A percentile compares a stretch with the other conserved stretches of the same genome.
phyloP scores from a whole-genome alignment of 2,113 vertebrate species.

The Sminthopsis crassicaudata region DNA sequence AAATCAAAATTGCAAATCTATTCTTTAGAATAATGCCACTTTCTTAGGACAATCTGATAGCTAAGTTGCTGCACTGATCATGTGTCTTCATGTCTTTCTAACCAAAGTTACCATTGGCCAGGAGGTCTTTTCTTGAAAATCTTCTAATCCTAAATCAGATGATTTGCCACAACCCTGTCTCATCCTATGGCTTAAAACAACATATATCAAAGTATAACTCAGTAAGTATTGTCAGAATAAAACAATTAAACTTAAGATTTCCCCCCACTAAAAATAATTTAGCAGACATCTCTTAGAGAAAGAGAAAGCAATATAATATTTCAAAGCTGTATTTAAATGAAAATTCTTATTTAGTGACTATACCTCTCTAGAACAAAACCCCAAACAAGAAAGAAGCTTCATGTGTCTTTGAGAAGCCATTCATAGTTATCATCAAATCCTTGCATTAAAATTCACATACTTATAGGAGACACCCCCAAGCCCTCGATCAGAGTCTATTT shows the following conservation, averaged over 20 bases:
- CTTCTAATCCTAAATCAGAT: slow-evolving; percentile 25
- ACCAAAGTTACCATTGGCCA: slow-evolving; percentile 37
- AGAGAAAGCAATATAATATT: slow-evolving; percentile 55
- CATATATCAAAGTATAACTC: slow-evolving; percentile 46
- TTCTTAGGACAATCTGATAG: slow-evolving; percentile 51
- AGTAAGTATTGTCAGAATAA: slow-evolving; percentile 29
- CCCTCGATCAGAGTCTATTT: neutral
- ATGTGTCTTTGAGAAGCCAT: neutral
- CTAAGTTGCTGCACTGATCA: slow-evolving; percentile 44
- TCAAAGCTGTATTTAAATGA: slow-evolving; percentile 71
- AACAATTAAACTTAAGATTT: slow-evolving; percentile 60
- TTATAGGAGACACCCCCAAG: neutral
- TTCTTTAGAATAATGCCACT: slow-evolving; percentile 75
- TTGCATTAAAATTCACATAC: neutral
- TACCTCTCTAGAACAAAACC: neutral
- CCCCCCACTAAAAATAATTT: slow-evolving; percentile 73
- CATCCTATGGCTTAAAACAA: slow-evolving; percentile 54
- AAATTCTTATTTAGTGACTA: slow-evolving; percentile 65
- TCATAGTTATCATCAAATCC: neutral
- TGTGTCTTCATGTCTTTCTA: slow-evolving; percentile 63
- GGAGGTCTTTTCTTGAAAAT: slow-evolving; percentile 49
- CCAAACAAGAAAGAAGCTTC: neutral
- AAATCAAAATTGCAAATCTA: slow-evolving; percentile 69
- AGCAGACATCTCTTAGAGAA: slow-evolving; percentile 59
- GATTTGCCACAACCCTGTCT: slow-evolving; percentile 66